Evolutionary conservation across 2,888 invertebrate genomes (phyloP), one percentile per base, ranked within the genome.

Genomic region (Tolmerus cingulatus): DNA sequence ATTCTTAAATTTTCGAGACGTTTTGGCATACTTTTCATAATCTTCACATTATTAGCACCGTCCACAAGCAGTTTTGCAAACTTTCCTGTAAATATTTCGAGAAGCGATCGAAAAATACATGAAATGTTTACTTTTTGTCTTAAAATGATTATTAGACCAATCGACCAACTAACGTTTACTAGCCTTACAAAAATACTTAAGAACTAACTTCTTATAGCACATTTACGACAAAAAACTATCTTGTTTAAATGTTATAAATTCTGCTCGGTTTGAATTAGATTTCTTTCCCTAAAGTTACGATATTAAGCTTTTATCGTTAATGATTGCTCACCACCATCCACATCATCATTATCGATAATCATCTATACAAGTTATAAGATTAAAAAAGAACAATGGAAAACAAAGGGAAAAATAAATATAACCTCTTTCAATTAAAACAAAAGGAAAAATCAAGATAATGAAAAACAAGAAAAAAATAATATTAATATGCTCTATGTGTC

Each of bases 171-270:
- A 85, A 85, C 16, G 74, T 84, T 85, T 74, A 74, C 74, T 74
- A 85, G 85, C 85, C 85, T 85, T 85, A 85, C 43, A 74, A 74
- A 85, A 74, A 46, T 74, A 85, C 74, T 74, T 85, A 85, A 74
- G 23, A 85, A 74, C 74, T 74, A 85, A 30, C 74, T 46, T 74
- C 74, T 85, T 85, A 85, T 46, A 85, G 85, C 85, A 85, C 85
- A 85, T 74, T 85, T 85, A 85, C 66, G 66, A 84, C 85, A 85
- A 74, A 19, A 34, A 34, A 30, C 66, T 57, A 57, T 66, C 55
- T 57, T 16, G 9, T 37, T 76, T 76, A 76, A 37, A 79, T 79
- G 40, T 34, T 46, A 85, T 85, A 85, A 85, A 85, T 85, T 85
- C 85, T 85, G 85, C 74, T 85, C 85, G 74, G 30, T 66, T 84